Evolutionary conservation across 2,888 invertebrate genomes (phyloP), one percentile per base, ranked within the genome.

Genomic region (Chalcis sispes): DNA sequence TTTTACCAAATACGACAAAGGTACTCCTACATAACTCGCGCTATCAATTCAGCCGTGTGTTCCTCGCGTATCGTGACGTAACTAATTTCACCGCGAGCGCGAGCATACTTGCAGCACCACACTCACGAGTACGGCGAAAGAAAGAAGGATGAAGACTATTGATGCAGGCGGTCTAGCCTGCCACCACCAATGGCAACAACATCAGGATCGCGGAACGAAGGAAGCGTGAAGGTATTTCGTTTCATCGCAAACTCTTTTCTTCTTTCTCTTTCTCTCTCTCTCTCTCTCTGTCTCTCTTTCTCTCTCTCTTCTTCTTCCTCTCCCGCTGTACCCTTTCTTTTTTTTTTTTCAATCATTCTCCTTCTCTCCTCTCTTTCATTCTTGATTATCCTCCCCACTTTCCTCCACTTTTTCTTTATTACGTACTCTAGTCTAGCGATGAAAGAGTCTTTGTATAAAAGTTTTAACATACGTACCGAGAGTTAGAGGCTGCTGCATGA

Each of bases 151-250:
- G 54, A 25, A 20, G 27, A 40, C 32, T 25, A 25, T 8, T 56
- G 50, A 20, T 10, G n/a, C 29, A 10, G n/a, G 56, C 56, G 18
- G 36, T 36, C n/a, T 18, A 50, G 27, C 7, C 25, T 15, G 15
- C 13, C 13, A 15, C 27, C 15, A 7, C 15, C 42, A 56, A 32
- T 59, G 46, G 42, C 62, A 56, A 56, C 56, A 59, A 56, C 64
- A 50, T 18, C 48, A 67, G 25, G 23, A 71, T 65, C 71, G 71
- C 65, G 75, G 58, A 76, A 76, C 72, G 71, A 66, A 76, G 66
- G 71, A 72, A 76, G 72, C 76, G 66, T 72, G 76, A 76, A 71
- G 71, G 76, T 72, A 76, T 76, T 76, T 67, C 76, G 62, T 66
- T 61, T 71, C 59, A 52, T 27, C 69, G 52, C 46, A 15, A 8